Conservation (phyloP, 2,888 invertebrate species). For the Atherix ibis region DNA sequence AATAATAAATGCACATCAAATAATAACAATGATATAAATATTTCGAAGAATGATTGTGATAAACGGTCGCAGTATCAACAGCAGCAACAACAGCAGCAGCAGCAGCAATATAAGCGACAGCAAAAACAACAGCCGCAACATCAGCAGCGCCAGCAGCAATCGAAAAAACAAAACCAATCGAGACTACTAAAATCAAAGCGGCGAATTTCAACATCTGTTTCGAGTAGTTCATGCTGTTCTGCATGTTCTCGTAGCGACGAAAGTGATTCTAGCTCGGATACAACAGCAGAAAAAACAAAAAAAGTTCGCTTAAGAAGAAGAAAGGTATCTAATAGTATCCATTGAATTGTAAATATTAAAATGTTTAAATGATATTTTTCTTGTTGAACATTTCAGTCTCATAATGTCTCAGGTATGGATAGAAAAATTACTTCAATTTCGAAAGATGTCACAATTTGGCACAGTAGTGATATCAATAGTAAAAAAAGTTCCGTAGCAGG, state of each 20-base stretch:
- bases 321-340: conserved; percentile 18
- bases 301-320: conserved; percentile 27
- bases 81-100: too few relatives aligned
- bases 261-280: conserved; percentile 13
- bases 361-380: too few relatives aligned
- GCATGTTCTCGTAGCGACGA: conserved; percentile 12
- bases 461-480: too few relatives aligned
- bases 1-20: conserved; percentile 9
- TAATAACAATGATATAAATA: conserved; percentile 9
- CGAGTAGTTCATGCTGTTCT: conserved; percentile 13
- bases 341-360: too few relatives aligned
- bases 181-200: conserved; percentile 6
- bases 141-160: not conserved
- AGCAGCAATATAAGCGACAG: not conserved
- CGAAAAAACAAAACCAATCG: too few relatives aligned
- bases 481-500: too few relatives aligned
- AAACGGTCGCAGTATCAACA: too few relatives aligned
- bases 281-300: conserved; percentile 16
- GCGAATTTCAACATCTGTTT: conserved; percentile 9
- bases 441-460: too few relatives aligned
- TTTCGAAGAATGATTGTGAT: conserved; percentile 12
- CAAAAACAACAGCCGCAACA: not conserved
- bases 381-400: too few relatives aligned
- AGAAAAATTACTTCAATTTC: too few relatives aligned
- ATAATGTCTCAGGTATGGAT: too few relatives aligned